phyloP scores from a whole-genome alignment of 1,140 invertebrate species.

The Papilio machaon region DNA sequence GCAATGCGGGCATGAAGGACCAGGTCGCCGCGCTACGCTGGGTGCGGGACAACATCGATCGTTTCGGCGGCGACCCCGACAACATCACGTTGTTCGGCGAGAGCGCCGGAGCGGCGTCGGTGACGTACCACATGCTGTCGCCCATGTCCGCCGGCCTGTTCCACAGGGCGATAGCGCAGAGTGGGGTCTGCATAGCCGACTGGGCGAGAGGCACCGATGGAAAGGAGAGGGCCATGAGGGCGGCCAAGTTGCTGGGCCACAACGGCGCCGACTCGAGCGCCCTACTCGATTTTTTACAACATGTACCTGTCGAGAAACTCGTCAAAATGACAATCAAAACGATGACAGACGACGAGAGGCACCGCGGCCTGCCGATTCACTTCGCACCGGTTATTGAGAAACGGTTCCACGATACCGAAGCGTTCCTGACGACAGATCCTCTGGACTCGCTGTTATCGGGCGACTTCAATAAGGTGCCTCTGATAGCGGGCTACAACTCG shows the following conservation, averaged over 20 bases:
- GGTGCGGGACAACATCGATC: constrained; percentile 73
- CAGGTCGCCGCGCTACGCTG: constrained; percentile 81
- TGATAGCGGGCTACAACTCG: constrained; percentile 84
- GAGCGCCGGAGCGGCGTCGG: constrained; percentile 87
- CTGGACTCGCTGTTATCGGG: constrained; percentile 64
- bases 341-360: constrained; percentile 60
- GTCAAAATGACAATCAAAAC: constrained; percentile 60
- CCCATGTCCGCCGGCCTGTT: constrained; percentile 84
- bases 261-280: constrained; percentile 69
- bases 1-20: constrained; percentile 87
- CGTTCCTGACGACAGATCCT: constrained; percentile 71
- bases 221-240: constrained; percentile 65
- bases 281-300: constrained; percentile 76
- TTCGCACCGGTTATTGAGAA: constrained; percentile 78
- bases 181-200: constrained; percentile 84
- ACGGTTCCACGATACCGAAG: constrained; percentile 60
- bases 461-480: constrained; percentile 81
- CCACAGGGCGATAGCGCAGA: constrained; percentile 81
- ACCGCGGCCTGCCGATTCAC: constrained; percentile 71
- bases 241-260: constrained; percentile 74
- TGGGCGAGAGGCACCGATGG: constrained; percentile 71
- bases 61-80: constrained; percentile 88
- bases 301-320: constrained; percentile 68
- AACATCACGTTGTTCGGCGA: constrained; percentile 89
- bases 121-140: constrained; percentile 87